Percentiles rank a stretch among this genome's conserved stretches.
These are phyloP conservation scores for Crematogaster levior DNA, from an alignment of 2,888 invertebrate species.

Conservation along the genomic window DNA sequence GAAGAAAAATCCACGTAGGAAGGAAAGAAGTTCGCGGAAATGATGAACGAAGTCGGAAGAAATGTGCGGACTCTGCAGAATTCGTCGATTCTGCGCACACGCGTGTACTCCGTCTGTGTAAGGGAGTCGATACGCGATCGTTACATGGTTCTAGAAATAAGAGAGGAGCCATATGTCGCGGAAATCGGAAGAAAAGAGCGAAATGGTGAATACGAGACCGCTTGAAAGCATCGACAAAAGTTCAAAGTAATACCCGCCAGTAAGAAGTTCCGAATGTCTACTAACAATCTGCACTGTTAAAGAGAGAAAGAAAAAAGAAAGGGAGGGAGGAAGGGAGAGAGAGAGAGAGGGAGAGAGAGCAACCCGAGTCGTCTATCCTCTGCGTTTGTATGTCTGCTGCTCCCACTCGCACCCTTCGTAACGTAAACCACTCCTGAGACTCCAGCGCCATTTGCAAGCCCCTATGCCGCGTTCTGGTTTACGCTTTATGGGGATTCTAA, in stretches of 20 bases:
- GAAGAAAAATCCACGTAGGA: conserved; percentile 47
- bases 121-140: conserved; percentile 39
- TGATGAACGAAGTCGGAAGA: conserved; percentile 26
- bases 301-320: conserved; percentile 77
- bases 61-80: conserved; percentile 26
- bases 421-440: conserved; percentile 56
- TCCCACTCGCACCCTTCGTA: conserved; percentile 40
- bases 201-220: conserved; percentile 60
- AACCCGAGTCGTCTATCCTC: conserved; percentile 24
- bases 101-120: conserved; percentile 24
- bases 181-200: conserved; percentile 38
- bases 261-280: conserved; percentile 83
- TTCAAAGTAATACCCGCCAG: conserved; percentile 79
- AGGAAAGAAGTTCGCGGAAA: conserved; percentile 38
- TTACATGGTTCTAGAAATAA: conserved; percentile 21
- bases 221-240: conserved; percentile 78
- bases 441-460: conserved; percentile 39
- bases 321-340: conserved; percentile 59
- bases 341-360: conserved; percentile 1
- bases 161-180: background rate
- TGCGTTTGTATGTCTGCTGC: conserved; percentile 49
- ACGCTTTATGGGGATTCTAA: conserved; percentile 65
- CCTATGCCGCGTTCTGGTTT: conserved; percentile 46
- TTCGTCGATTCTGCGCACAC: conserved; percentile 35
- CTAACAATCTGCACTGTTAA: conserved; percentile 71